Evolutionary conservation across 1,140 invertebrate species (phyloP), one percentile per base, ranked within the genome.

Genomic region (Drosophila kepulauana): DNA sequence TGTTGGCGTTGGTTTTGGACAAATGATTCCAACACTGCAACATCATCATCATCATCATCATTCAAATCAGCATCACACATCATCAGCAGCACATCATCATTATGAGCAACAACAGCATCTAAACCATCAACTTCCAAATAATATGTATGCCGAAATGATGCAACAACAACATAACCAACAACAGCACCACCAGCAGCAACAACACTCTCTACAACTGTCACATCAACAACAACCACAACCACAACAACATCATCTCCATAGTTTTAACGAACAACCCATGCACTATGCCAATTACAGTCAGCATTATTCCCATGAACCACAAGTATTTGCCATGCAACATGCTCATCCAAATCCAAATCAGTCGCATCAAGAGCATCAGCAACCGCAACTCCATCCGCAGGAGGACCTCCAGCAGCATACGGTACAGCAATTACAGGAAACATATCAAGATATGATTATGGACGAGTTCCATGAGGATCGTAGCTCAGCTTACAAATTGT

Each of bases 391-490:
- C 43, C 48, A 43, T 5, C 70, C 78, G 64, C 61, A 75, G 16
- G 56, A 80, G 33, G 80, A 81, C 2, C 75, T 71, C 11, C 74
- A 88, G 4, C 35, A 46, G 65, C 35, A 51, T 20, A 69, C 61
- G 63, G 62, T 77, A 15, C 68, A 75, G 11, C 79, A 75, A 67
- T 57, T 81, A 25, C 78, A 73, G 43, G 87, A 90, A 52, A 35
- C 49, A 5, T 91, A 87, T 46, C 79, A 86, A 15, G 89, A 91
- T 52, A 46, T 91, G 13, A 80, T 91, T 43, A 91, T 91, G 70
- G 84, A 91, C n/a, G 89, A 91, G 15, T 91, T 78, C 46, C 82
- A 87, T n/a, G 90, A 91, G 10, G 90, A 91, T 41, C 75, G 75
- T 5, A 77, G 46, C 38, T 56, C 75, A 8, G 70, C 74, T 2